Base-by-base conservation (phyloP, 2,113 vertebrate genomes). In the Clarias magur region DNA sequence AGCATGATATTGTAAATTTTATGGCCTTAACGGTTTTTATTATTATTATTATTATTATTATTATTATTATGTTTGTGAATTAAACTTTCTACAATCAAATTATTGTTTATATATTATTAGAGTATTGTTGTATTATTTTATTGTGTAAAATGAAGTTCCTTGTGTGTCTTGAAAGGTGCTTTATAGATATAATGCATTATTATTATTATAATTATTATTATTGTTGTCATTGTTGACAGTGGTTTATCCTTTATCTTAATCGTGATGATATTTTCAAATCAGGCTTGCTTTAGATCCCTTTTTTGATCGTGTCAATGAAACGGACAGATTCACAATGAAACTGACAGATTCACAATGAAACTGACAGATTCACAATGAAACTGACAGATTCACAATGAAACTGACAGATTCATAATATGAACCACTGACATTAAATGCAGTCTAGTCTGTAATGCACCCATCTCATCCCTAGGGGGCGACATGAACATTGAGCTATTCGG, bases 401-500 rank as follows among this genome's bases (percentile, higher is more conserved):
- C 21, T 2, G 70, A 70, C 16, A 42, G 42, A 42, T 15, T 42
- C 42, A 48, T 7, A 48, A 48, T 48, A 53, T 15, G 9, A 2
- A 6, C 11, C 73, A 23, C 0, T 38, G 17, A 42, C 23, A 16
- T 23, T 70, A 8, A 23, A 21, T 19, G 17, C 25, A 8, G 30
- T 82, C 11, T 60, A n/a, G 17, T 75, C 73, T 80, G 86, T 70
- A 12, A 70, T 63, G 11, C 16, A 12, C 10, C 11, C 10, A 19
- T 56, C 1, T 76, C 16, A 21, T 73, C 91, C 89, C 85, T 80
- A 91, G 90, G 70, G 88, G 91, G 91, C 88, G 80, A 83, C 62
- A 86, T 38, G 80, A 34, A 70, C 75, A 60, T 57, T 79, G 68
- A 4, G 27, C 63, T 82, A 56, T 56, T 62, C 42, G 17, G 17